A percentile compares a stretch with the other conserved stretches of the same genome.
Conservation (phyloP, 2,113 vertebrate genomes). For the Varanus komodoensis region DNA sequence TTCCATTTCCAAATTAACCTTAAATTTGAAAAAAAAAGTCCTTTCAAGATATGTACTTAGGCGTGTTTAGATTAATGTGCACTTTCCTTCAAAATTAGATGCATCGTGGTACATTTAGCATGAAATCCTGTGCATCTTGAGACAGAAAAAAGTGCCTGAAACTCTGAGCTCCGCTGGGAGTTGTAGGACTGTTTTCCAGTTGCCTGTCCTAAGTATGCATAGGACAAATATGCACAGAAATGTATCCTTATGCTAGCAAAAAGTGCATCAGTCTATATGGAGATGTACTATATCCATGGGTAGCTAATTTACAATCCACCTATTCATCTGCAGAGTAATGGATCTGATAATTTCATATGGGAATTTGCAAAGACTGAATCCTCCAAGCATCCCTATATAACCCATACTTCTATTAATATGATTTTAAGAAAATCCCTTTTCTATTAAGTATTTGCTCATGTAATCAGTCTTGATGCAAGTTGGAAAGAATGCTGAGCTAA, state of each 20-base stretch:
- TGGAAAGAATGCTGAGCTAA: not conserved
- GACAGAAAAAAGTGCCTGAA: too few relatives aligned
- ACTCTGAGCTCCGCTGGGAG: too few relatives aligned
- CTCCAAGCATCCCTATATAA: not conserved
- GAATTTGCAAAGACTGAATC: not conserved
- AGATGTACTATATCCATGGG: not conserved
- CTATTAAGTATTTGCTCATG: not conserved
- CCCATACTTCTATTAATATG: not conserved
- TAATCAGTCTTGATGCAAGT: not conserved
- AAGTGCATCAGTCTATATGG: not conserved
- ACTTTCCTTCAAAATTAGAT: too few relatives aligned
- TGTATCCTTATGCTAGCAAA: not conserved
- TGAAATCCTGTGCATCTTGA: too few relatives aligned
- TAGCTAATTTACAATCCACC: not conserved
- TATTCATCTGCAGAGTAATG: not conserved
- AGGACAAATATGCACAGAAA: not conserved
- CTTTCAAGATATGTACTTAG: not conserved
- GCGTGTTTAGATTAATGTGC: not conserved
- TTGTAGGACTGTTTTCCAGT: too few relatives aligned
- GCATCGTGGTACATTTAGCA: too few relatives aligned
- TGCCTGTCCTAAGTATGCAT: too few relatives aligned
- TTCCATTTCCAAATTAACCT: not conserved
- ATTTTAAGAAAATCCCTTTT: slow-evolving; percentile 5
- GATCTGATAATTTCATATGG: not conserved
- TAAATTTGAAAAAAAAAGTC: not conserved